These are phyloP conservation scores for Crenichthys baileyi DNA, from an alignment of 2,797 vertebrate species.

Conservation along the genomic window DNA sequence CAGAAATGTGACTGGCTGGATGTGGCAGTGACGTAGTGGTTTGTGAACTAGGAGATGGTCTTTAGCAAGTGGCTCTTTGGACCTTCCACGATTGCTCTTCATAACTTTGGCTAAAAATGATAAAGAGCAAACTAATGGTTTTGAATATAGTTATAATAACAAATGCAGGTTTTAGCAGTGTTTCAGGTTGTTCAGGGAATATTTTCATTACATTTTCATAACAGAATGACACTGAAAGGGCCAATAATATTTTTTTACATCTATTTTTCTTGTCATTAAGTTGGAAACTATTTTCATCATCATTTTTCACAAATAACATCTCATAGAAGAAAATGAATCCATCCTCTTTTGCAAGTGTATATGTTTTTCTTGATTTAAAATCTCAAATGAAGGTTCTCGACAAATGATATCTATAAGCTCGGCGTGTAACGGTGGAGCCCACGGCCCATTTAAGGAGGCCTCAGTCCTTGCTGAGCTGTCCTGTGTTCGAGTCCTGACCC, in stretches of 20 bases:
- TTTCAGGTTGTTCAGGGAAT: background rate
- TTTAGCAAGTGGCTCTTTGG: background rate
- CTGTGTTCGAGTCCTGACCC: too few species aligned
- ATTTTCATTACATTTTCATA: background rate
- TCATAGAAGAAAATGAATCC: background rate
- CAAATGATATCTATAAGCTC: too few species aligned
- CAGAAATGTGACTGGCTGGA: background rate
- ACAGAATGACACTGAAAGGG: background rate
- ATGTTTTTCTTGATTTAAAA: too few species aligned
- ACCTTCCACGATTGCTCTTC: background rate
- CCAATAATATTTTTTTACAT: background rate
- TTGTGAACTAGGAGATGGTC: background rate
- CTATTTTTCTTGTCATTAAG: background rate
- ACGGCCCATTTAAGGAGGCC: too few species aligned
- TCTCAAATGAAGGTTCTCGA: too few species aligned
- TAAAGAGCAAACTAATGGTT: background rate
- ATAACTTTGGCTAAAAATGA: background rate
- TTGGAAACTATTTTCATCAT: background rate
- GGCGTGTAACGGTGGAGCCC: too few species aligned
- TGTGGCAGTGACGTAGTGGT: background rate
- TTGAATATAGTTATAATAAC: background rate
- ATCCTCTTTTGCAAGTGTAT: background rate
- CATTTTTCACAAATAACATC: background rate
- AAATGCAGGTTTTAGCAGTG: background rate
- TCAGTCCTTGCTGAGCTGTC: too few species aligned